phyloP scores from a whole-genome alignment of 2,888 invertebrate genomes.

The Tetheella fluctuosa region DNA sequence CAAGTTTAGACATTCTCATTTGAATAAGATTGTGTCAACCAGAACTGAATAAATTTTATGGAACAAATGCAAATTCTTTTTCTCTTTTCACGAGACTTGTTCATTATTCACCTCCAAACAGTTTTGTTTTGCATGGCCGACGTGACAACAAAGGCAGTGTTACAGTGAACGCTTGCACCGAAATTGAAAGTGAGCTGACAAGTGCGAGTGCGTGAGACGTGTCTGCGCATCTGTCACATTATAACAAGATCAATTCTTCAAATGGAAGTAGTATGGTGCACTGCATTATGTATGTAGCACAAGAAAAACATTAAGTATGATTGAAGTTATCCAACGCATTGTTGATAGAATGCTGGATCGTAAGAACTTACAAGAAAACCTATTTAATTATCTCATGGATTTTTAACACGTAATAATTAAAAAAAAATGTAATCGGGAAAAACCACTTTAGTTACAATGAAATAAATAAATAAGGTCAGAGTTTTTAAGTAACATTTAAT shows the following conservation, averaged over 20 bases:
- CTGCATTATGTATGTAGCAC: slow-evolving; percentile 5
- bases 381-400: not conserved
- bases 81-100: not conserved
- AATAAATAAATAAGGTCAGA: not conserved
- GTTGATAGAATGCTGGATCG: not conserved
- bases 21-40: not conserved
- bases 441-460: not conserved
- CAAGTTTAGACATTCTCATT: not conserved
- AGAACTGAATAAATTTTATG: slow-evolving; percentile 4
- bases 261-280: not conserved
- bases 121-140: slow-evolving; percentile 35
- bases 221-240: slow-evolving; percentile 23
- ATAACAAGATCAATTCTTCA: slow-evolving; percentile 9
- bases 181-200: slow-evolving; percentile 66
- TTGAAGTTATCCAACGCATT: not conserved
- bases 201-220: slow-evolving; percentile 48
- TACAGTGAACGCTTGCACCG: slow-evolving; percentile 55
- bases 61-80: not conserved
- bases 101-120: slow-evolving; percentile 12
- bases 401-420: not conserved
- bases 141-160: slow-evolving; percentile 52
- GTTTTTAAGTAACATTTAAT: too few species aligned
- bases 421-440: not conserved
- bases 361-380: not conserved
- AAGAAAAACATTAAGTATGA: slow-evolving; percentile 5